These are phyloP conservation scores for Sylvilagus bachmani DNA, from an alignment of 2,113 vertebrate genomes.

Conservation along the genomic window DNA sequence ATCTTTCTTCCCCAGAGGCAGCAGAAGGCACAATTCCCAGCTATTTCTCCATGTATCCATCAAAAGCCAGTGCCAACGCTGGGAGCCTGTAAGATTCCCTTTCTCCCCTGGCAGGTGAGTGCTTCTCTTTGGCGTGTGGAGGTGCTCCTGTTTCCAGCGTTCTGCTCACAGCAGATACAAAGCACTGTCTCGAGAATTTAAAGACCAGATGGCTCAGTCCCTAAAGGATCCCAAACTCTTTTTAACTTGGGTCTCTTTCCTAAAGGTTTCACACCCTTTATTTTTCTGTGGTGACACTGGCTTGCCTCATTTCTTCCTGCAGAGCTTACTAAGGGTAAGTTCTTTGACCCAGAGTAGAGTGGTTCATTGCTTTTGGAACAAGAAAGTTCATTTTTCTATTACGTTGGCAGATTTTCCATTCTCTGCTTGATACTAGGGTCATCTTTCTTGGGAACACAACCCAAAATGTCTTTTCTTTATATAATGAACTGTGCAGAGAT, in stretches of 20 bases:
- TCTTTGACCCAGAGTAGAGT: conserved; percentile 3
- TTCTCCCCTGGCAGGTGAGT: conserved; percentile 67
- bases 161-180: conserved; percentile 59
- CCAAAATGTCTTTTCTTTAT: conserved; percentile 12
- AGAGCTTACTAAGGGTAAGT: conserved; percentile 27
- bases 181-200: conserved; percentile 68
- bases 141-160: conserved; percentile 39
- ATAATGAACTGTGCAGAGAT: conserved; percentile 22
- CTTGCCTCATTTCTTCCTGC: conserved; percentile 40
- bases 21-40: conserved; percentile 76
- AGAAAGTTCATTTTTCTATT: conserved; percentile 61
- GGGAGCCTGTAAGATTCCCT: conserved; percentile 25
- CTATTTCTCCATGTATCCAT: conserved; percentile 72
- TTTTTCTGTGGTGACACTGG: not conserved
- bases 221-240: conserved; percentile 62
- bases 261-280: conserved; percentile 35
- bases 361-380: conserved; percentile 58
- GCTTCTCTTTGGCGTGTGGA: conserved; percentile 68
- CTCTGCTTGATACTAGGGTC: not conserved
- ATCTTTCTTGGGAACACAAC: conserved; percentile 29
- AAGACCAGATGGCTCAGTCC: conserved; percentile 78
- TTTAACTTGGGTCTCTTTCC: conserved; percentile 50
- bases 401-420: conserved; percentile 48
- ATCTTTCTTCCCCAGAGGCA: conserved; percentile 60
- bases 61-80: conserved; percentile 60